phyloP scores from a whole-genome alignment of 2,888 invertebrate species.

The Phortica magna region DNA sequence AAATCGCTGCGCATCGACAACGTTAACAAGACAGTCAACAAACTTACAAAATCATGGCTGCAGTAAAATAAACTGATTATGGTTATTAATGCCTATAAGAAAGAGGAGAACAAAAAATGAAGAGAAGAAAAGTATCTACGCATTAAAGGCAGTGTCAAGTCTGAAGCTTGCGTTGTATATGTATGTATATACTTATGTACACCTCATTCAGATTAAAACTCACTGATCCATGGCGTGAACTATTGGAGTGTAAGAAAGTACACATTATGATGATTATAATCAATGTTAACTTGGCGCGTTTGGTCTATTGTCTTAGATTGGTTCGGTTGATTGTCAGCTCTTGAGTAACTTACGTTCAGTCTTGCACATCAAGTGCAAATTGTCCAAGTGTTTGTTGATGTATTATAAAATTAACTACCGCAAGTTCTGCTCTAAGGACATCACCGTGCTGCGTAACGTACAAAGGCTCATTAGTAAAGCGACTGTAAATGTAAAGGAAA shows the following conservation, averaged over 20 bases:
- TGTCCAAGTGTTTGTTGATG: slow-evolving; percentile 44
- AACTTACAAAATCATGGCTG: slow-evolving; percentile 43
- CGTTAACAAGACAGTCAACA: not conserved
- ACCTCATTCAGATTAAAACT: slow-evolving; percentile 10
- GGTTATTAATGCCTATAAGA: slow-evolving; percentile 71
- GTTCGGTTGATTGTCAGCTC: not conserved
- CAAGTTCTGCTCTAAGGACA: not conserved
- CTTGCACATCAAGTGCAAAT: not conserved
- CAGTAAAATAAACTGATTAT: slow-evolving; percentile 70
- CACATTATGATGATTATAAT: slow-evolving; percentile 72
- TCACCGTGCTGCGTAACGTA: not conserved
- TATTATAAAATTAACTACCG: slow-evolving; percentile 45
- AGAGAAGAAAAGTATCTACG: not conserved
- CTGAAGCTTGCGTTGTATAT: too few relatives aligned
- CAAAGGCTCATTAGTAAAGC: slow-evolving; percentile 9
- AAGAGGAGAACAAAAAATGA: slow-evolving; percentile 44
- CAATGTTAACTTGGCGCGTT: slow-evolving; percentile 47
- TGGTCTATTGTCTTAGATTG: not conserved
- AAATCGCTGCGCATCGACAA: not conserved
- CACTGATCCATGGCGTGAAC: slow-evolving; percentile 70
- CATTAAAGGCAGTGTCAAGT: not conserved
- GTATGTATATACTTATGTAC: not conserved
- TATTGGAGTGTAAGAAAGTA: slow-evolving; percentile 72
- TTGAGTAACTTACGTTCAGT: not conserved
- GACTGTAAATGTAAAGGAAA: slow-evolving; percentile 43